phyloP scores from a whole-genome alignment of 2,797 vertebrate genomes.

The Tolypeutes matacus region DNA sequence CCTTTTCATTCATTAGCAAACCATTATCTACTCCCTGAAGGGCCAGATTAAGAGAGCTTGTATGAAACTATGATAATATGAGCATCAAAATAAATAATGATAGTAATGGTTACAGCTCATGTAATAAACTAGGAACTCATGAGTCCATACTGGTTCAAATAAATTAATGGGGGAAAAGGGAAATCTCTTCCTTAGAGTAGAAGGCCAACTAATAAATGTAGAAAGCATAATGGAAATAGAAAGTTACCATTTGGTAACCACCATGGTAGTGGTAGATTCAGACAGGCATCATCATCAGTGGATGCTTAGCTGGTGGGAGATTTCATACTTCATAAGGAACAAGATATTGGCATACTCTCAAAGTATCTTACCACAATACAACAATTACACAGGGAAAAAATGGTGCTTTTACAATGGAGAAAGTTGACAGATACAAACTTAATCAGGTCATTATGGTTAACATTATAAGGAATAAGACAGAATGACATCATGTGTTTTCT shows the following conservation, averaged over 20 bases:
- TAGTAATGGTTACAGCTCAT: conserved; percentile 38
- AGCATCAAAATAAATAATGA: conserved; percentile 55
- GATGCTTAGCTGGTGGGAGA: not conserved
- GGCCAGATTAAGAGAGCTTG: conserved; percentile 8
- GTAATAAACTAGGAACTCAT: conserved; percentile 22
- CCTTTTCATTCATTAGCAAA: conserved; percentile 60
- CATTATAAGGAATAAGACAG: not conserved
- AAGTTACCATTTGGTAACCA: conserved; percentile 15
- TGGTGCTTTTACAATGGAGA: not conserved
- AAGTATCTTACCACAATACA: not conserved
- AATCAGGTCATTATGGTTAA: conserved; percentile 7
- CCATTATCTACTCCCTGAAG: not conserved
- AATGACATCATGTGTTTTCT: not conserved
- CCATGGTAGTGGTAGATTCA: not conserved
- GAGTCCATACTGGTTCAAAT: conserved; percentile 8
- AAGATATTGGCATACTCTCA: not conserved
- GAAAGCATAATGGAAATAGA: conserved; percentile 45
- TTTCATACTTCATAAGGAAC: not conserved
- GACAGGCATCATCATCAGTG: not conserved
- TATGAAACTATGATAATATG: conserved; percentile 32
- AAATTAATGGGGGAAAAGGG: conserved; percentile 9
- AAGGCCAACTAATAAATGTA: conserved; percentile 43
- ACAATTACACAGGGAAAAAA: not conserved
- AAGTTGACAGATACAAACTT: not conserved
- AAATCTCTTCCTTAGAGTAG: conserved; percentile 14